A percentile compares a stretch with the other conserved stretches of the same genome.
Evolutionary conservation across 2,797 vertebrate genomes (phyloP).

Genomic region (Peromyscus eremicus): DNA sequence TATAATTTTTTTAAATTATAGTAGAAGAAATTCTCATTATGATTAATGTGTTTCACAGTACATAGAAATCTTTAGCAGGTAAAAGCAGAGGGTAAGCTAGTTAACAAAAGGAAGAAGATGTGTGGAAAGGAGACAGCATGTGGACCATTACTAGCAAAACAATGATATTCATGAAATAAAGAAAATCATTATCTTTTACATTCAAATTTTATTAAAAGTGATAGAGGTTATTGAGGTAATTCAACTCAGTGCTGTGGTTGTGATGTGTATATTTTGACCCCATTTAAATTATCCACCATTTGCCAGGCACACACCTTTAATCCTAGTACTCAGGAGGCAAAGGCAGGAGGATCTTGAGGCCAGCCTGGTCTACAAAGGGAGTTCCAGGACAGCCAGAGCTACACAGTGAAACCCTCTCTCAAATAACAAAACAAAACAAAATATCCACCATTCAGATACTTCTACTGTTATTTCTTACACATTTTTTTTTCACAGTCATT

Average conservation of each 20-base stretch:
- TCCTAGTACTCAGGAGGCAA: too few relatives aligned
- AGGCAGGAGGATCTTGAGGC: too few relatives aligned
- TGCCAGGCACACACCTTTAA: too few relatives aligned
- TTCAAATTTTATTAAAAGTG: neutral
- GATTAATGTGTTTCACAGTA: neutral
- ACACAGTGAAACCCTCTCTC: too few relatives aligned
- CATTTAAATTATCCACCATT: neutral
- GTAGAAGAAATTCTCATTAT: neutral
- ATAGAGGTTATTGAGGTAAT: neutral
- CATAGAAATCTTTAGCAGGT: neutral
- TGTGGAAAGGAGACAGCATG: neutral
- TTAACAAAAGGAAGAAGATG: neutral
- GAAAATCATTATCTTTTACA: neutral
- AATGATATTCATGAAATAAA: neutral
- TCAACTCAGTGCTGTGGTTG: neutral
- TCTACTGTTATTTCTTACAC: neutral
- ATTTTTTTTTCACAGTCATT: neutral
- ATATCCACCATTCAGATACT: neutral
- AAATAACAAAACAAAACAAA: neutral
- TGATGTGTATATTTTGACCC: neutral
- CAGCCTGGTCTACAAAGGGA: too few relatives aligned
- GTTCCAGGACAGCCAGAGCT: too few relatives aligned
- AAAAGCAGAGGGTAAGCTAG: neutral
- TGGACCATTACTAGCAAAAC: neutral
- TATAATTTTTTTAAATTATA: neutral